A percentile compares a stretch with the other conserved stretches of the same genome.
Evolutionary conservation across 2,113 vertebrate species (phyloP).

Genomic region (Megaleporinus macrocephalus): DNA sequence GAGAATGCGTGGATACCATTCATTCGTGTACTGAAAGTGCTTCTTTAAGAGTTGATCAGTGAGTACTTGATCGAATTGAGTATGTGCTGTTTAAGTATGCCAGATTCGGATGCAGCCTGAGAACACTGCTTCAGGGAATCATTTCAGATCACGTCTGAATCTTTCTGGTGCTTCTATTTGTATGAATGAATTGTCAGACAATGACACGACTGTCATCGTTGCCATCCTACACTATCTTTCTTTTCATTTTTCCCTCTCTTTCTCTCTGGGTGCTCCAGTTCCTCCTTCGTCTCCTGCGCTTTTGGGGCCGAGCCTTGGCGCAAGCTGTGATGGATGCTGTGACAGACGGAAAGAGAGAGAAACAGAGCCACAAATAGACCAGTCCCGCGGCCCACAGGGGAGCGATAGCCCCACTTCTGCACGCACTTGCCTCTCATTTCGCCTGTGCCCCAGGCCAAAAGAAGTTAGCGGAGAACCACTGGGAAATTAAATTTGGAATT

Average conservation of each 20-base stretch:
- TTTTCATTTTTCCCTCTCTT: neutral
- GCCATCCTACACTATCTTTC: neutral
- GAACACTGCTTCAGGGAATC: neutral
- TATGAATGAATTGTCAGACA: neutral
- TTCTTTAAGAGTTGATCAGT: too few relatives aligned
- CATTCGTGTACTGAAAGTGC: too few relatives aligned
- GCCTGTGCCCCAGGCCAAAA: slow-evolving; percentile 70
- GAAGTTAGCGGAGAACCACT: slow-evolving; percentile 70
- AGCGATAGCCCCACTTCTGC: slow-evolving; percentile 75
- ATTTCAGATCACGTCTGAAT: neutral
- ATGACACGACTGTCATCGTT: neutral
- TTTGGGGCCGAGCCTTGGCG: slow-evolving; percentile 43
- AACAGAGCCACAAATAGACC: slow-evolving; percentile 75
- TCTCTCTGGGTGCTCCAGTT: slow-evolving; percentile 13
- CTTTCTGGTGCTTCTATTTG: neutral
- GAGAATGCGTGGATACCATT: too few relatives aligned
- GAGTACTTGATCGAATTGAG: too few relatives aligned
- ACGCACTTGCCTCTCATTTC: slow-evolving; percentile 69
- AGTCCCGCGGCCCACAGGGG: slow-evolving; percentile 66
- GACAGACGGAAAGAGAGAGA: slow-evolving; percentile 62
- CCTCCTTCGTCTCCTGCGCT: neutral
- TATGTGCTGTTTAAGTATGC: too few relatives aligned
- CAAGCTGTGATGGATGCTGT: slow-evolving; percentile 61
- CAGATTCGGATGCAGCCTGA: too few relatives aligned
- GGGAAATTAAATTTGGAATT: slow-evolving; percentile 79